Percentiles rank a stretch among this genome's conserved stretches.
Evolutionary conservation across 2,113 vertebrate species (phyloP).

Genomic region (Willisornis vidua): DNA sequence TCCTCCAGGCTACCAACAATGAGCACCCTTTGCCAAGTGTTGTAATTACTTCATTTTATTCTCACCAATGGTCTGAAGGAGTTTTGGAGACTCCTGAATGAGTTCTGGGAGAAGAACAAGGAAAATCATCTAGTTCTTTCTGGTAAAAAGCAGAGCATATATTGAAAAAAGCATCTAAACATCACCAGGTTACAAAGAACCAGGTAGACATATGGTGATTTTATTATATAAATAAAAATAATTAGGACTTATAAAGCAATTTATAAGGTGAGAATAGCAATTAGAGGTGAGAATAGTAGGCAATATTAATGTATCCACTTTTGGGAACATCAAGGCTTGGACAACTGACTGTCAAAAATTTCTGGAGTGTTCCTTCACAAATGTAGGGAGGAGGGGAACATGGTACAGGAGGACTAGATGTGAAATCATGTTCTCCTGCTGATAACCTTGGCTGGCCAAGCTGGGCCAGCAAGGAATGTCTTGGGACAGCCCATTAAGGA

Average conservation of each 20-base stretch:
- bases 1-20: not conserved
- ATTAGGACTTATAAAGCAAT: not conserved
- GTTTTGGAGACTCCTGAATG: not conserved
- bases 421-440: not conserved
- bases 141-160: not conserved
- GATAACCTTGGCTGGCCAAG: not conserved
- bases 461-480: not conserved
- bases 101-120: not conserved
- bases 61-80: not conserved
- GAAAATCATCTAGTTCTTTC: not conserved
- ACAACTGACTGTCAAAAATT: not conserved
- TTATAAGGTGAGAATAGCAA: not conserved
- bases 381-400: not conserved
- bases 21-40: not conserved
- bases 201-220: not conserved
- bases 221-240: not conserved
- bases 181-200: not conserved
- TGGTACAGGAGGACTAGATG: not conserved
- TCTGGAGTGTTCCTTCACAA: not conserved
- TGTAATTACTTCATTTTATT: not conserved
- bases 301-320: not conserved
- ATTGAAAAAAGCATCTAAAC: not conserved
- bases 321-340: not conserved
- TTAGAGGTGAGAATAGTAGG: not conserved
- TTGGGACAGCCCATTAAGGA: not conserved